phyloP scores from a whole-genome alignment of 2,888 invertebrate species.

The Bellardia pandia region DNA sequence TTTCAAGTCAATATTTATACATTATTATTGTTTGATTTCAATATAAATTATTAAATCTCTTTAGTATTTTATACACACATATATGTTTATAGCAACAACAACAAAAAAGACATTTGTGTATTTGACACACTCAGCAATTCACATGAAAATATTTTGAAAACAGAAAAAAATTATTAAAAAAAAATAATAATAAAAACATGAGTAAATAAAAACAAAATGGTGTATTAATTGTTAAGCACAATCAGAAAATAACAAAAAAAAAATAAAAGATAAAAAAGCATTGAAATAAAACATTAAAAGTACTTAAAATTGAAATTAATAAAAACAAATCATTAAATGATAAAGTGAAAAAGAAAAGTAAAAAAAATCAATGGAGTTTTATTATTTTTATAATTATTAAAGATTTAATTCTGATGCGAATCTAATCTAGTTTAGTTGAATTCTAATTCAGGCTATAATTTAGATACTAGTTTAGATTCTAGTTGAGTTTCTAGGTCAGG shows the following conservation, averaged over 20 bases:
- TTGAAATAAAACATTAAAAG: conserved; percentile 63
- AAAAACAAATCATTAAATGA: conserved; percentile 63
- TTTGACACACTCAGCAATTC: conserved; percentile 53
- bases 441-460: neutral
- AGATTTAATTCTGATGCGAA: too few relatives aligned
- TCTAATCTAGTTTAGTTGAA: neutral
- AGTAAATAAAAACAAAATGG: conserved; percentile 57
- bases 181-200: conserved; percentile 21
- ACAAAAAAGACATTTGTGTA: conserved; percentile 47
- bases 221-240: conserved; percentile 82
- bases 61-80: conserved; percentile 43
- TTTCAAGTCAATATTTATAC: conserved; percentile 67
- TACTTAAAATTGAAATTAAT: conserved; percentile 74
- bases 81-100: conserved; percentile 21
- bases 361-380: conserved; percentile 37
- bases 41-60: conserved; percentile 66
- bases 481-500: too few relatives aligned
- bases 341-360: conserved; percentile 32
- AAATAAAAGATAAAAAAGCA: conserved; percentile 13
- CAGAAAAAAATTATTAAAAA: conserved; percentile 15
- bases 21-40: conserved; percentile 66
- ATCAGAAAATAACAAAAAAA: conserved; percentile 78
- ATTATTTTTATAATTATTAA: neutral
- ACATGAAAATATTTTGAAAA: conserved; percentile 45
- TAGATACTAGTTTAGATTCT: too few relatives aligned